Evolutionary conservation across 2,797 vertebrate genomes (phyloP).

Genomic region (Oreochromis mossambicus): DNA sequence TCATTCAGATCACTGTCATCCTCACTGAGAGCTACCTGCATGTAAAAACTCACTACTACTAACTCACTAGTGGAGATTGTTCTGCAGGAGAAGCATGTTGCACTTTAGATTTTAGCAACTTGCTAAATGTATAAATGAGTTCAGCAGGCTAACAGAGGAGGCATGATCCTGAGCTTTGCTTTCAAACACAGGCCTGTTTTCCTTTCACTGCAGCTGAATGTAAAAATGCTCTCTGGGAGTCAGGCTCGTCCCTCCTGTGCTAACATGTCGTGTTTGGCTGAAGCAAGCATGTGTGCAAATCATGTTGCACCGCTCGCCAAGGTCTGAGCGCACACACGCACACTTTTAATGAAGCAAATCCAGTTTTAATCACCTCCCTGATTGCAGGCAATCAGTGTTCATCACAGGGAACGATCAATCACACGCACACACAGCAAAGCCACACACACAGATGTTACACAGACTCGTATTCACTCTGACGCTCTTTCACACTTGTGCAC

Average conservation of each 20-base stretch:
- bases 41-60: accelerated
- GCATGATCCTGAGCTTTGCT: accelerated
- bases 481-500: background rate
- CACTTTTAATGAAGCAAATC: constrained; percentile 24
- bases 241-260: background rate
- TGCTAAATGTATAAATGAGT: background rate
- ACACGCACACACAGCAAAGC: background rate
- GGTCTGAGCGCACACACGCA: background rate
- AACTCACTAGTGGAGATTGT: background rate
- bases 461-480: background rate
- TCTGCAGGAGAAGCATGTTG: accelerated
- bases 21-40: background rate
- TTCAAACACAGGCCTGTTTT: background rate
- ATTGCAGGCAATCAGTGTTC: constrained; percentile 36
- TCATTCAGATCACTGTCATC: background rate
- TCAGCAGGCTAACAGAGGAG: background rate
- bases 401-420: constrained; percentile 10
- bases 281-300: background rate
- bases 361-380: constrained; percentile 36
- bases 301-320: accelerated
- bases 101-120: background rate
- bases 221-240: background rate
- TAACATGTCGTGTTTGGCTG: background rate
- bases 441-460: background rate
- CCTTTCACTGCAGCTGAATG: background rate